phyloP scores from a whole-genome alignment of 2,888 invertebrate species.

The Eurytoma californica region DNA sequence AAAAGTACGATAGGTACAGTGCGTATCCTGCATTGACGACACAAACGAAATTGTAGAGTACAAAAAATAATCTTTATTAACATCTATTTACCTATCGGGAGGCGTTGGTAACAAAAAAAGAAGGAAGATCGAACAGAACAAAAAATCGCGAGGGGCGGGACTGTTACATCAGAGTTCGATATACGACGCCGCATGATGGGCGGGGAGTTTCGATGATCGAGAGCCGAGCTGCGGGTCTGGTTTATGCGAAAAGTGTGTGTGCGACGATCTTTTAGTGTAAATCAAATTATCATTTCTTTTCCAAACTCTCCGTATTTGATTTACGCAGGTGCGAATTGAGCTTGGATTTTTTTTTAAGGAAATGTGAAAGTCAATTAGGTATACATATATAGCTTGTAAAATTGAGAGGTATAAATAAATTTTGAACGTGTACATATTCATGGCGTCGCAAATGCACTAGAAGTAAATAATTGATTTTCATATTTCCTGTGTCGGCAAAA shows the following conservation, averaged over 20 bases:
- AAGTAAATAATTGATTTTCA: neutral
- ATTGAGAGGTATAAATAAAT: too few relatives aligned
- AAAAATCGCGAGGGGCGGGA: neutral
- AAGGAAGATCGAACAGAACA: conserved; percentile 7
- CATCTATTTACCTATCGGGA: neutral
- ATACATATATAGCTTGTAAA: neutral
- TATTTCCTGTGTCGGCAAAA: neutral
- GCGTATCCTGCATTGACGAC: neutral
- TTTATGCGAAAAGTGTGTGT: conserved; percentile 33
- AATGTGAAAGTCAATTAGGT: conserved; percentile 30
- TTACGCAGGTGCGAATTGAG: conserved; percentile 22
- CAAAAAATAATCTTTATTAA: conserved; percentile 42
- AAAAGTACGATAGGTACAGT: too few relatives aligned
- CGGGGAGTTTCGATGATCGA: conserved; percentile 33
- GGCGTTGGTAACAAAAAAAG: conserved; percentile 36
- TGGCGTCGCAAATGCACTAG: too few relatives aligned
- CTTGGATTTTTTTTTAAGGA: conserved; percentile 11
- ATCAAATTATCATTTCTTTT: neutral
- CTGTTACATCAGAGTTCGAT: conserved; percentile 25
- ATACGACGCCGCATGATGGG: neutral
- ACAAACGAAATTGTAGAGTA: conserved; percentile 39
- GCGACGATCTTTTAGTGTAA: conserved; percentile 23
- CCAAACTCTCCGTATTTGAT: neutral
- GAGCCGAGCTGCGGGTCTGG: conserved; percentile 47
- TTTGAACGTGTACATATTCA: too few relatives aligned